phyloP scores from a whole-genome alignment of 2,797 vertebrate species.

The Lycodopsis pacificus region DNA sequence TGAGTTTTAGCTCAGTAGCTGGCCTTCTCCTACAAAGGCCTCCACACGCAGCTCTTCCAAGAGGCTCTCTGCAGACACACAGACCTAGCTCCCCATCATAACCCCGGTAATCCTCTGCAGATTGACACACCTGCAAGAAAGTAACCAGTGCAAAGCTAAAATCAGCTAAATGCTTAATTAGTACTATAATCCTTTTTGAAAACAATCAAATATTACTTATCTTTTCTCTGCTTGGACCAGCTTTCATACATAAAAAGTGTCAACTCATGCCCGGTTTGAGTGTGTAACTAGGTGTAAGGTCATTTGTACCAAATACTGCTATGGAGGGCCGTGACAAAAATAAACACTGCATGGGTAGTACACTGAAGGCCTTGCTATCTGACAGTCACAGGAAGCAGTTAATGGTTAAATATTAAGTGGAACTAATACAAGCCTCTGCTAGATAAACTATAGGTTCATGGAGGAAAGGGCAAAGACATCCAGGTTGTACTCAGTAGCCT shows the following conservation, averaged over 20 bases:
- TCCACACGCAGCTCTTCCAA: constrained; percentile 77
- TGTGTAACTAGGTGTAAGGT: constrained; percentile 51
- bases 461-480: constrained; percentile 69
- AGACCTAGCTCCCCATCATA: constrained; percentile 89
- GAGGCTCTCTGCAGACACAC: constrained; percentile 84
- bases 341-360: constrained; percentile 31
- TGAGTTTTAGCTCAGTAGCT: constrained; percentile 72
- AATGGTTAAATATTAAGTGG: constrained; percentile 62
- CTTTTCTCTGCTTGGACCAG: not conserved
- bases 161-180: not conserved
- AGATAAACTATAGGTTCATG: constrained; percentile 50
- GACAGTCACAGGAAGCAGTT: constrained; percentile 32
- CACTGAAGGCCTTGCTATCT: not conserved
- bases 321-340: constrained; percentile 24
- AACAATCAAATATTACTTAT: not conserved
- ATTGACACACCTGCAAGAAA: constrained; percentile 86
- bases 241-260: not conserved
- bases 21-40: constrained; percentile 75
- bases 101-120: constrained; percentile 82
- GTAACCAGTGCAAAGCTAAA: not conserved
- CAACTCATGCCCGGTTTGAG: not conserved
- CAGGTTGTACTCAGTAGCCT: constrained; percentile 48
- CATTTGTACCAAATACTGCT: constrained; percentile 17
- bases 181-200: not conserved
- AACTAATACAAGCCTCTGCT: constrained; percentile 31